A percentile compares a stretch with the other conserved stretches of the same genome.
phyloP scores from a whole-genome alignment of 2,797 vertebrate species.

The Apogon hyalosoma region DNA sequence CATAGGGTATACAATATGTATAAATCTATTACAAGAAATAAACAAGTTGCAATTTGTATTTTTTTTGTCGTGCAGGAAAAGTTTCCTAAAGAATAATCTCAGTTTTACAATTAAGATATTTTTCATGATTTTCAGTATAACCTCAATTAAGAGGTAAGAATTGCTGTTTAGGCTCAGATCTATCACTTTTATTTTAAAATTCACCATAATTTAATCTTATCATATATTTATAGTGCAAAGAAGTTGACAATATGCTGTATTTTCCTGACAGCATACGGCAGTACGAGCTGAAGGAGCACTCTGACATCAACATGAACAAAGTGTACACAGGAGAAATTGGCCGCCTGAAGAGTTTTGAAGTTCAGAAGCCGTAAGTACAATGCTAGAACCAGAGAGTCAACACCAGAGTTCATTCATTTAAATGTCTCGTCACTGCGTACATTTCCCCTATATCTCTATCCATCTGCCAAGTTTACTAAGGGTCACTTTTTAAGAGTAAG shows the following conservation, averaged over 20 bases:
- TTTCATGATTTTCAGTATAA: too few relatives aligned
- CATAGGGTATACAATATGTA: too few relatives aligned
- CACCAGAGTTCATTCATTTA: slow-evolving; percentile 7
- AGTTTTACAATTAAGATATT: too few relatives aligned
- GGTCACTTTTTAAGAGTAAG: slow-evolving; percentile 2
- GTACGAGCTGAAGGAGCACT: slow-evolving; percentile 92
- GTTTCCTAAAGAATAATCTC: too few relatives aligned
- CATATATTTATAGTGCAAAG: not conserved
- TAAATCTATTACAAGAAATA: not conserved
- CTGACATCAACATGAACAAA: slow-evolving; percentile 89
- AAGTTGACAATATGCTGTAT: slow-evolving; percentile 3
- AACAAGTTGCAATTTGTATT: not conserved
- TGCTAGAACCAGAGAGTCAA: slow-evolving; percentile 14
- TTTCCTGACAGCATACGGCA: slow-evolving; percentile 90
- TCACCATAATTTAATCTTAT: not conserved
- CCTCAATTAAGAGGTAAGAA: too few relatives aligned
- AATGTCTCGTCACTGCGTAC: slow-evolving; percentile 12
- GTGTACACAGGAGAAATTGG: slow-evolving; percentile 94
- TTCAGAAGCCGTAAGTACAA: slow-evolving; percentile 94
- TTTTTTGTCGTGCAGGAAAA: too few relatives aligned
- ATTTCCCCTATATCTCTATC: slow-evolving; percentile 27
- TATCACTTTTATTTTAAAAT: not conserved
- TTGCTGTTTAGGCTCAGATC: too few relatives aligned
- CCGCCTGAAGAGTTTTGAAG: slow-evolving; percentile 95
- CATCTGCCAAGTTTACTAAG: slow-evolving; percentile 6